phyloP scores from a whole-genome alignment of 2,888 invertebrate genomes.

The Latheticus oryzae region DNA sequence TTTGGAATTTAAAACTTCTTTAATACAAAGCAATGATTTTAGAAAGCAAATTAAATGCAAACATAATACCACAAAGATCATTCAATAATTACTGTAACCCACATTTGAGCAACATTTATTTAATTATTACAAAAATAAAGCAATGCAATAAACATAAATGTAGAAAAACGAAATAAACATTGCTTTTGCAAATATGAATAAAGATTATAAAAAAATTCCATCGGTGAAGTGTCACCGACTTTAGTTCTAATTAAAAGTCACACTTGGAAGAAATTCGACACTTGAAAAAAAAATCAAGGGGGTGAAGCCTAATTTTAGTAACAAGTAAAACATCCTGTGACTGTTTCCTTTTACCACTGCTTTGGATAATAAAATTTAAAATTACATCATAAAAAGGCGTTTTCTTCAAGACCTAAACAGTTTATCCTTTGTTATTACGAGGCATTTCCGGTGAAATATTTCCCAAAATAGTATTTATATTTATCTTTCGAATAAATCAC shows the following conservation, averaged over 20 bases:
- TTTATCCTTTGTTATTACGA: constrained; percentile 3
- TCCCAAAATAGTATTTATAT: constrained; percentile 9
- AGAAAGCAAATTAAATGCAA: constrained; percentile 26
- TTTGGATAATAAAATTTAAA: constrained; percentile 3
- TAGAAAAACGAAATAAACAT: no score
- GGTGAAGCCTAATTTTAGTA: no score
- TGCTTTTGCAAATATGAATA: no score
- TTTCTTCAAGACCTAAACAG: constrained; percentile 4
- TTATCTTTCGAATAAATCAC: constrained; percentile 6
- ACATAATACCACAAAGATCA: no score
- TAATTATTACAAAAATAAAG: constrained; percentile 24
- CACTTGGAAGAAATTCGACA: no score
- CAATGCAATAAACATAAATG: constrained; percentile 20
- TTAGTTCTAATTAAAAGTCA: no score
- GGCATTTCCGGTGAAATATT: constrained; percentile 13
- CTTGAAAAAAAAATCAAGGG: no score
- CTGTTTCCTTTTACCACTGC: not conserved
- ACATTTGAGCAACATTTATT: constrained; percentile 15
- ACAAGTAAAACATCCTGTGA: not conserved
- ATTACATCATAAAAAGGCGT: constrained; percentile 3
- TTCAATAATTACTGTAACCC: constrained; percentile 12
- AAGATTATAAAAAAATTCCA: no score
- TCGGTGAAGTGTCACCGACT: no score
- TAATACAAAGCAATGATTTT: constrained; percentile 1
- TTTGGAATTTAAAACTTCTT: not conserved